These are phyloP conservation scores for Candoia aspera DNA, from an alignment of 2,113 vertebrate genomes.

Conservation along the genomic window DNA sequence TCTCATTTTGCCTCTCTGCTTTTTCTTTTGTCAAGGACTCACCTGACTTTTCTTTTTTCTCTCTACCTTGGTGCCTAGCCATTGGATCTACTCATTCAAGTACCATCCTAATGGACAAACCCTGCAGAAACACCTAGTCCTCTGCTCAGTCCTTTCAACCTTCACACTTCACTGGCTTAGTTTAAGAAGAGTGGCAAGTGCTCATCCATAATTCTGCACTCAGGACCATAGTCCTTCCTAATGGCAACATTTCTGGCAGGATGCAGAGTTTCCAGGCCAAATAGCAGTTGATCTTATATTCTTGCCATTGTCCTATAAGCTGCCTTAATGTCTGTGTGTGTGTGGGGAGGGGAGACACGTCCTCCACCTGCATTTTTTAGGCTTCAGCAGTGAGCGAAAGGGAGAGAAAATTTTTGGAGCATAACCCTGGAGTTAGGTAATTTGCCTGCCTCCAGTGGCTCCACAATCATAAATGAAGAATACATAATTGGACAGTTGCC, in stretches of 20 bases:
- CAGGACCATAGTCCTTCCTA: neutral
- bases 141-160: too few relatives aligned
- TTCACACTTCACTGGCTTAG: neutral
- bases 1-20: neutral
- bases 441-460: neutral
- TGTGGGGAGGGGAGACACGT: neutral
- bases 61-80: constrained; percentile 8
- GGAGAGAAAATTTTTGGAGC: neutral
- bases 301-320: neutral
- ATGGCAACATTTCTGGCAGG: neutral
- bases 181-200: neutral
- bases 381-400: neutral
- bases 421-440: neutral
- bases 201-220: neutral
- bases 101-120: constrained; percentile 8
- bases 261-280: neutral
- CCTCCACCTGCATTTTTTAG: neutral
- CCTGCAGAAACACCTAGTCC: neutral
- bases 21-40: constrained; percentile 3
- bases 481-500: constrained; percentile 1
- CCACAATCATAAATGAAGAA: neutral
- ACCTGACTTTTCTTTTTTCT: neutral
- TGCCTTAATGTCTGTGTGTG: neutral
- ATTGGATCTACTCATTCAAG: neutral
- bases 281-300: neutral